Base-by-base conservation (phyloP, 2,797 vertebrate species). In the Callimico goeldii region DNA sequence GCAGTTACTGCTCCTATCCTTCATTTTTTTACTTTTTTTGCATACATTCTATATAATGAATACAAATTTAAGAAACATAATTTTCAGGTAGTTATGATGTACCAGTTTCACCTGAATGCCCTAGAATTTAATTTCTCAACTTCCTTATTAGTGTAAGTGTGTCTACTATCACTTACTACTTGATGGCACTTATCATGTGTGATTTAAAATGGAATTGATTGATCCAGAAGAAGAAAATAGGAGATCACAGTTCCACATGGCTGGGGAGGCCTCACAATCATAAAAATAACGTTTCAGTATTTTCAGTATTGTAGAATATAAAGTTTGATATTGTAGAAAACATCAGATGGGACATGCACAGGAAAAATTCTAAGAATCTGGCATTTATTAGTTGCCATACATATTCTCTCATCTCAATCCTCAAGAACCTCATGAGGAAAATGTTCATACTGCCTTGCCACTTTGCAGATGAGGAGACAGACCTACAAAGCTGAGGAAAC, bases 171-270 rank as follows among this genome's bases (percentile, higher is more conserved):
- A 55, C 22, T 93, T 97, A 79, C 48, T 76, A 57, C 91, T 86
- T 64, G 50, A 75, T 67, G 20, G 10, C 5, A 67, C 22, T 93
- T 72, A 75, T 4, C n/a, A 46, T n/a, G 52, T 57, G 4, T 30
- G 30, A 82, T 79, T 95, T 87, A 75, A 94, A 55, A 90, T 50
- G 30, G 79, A 95, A 88, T 58, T 57, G 70, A 77, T 83, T 95
- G 81, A 95, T 72, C 24, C n/a, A 14, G 87, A 94, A 93, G 52
- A 55, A 81, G 36, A 85, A 85, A 95, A 93, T 28, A 30, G 75
- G 82, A 36, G 30, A 75, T 85, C n/a, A 81, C 33, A 67, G 61
- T 67, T n/a, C 61, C 33, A n/a, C 14, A 17, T 67, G 33, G 33
- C 33, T 67, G 33, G 33, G 33, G 15, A 67, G 33, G 33, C 33